A percentile compares a stretch with the other conserved stretches of the same genome.
Evolutionary conservation across 2,113 vertebrate species (phyloP).

Genomic region (Apus apus): DNA sequence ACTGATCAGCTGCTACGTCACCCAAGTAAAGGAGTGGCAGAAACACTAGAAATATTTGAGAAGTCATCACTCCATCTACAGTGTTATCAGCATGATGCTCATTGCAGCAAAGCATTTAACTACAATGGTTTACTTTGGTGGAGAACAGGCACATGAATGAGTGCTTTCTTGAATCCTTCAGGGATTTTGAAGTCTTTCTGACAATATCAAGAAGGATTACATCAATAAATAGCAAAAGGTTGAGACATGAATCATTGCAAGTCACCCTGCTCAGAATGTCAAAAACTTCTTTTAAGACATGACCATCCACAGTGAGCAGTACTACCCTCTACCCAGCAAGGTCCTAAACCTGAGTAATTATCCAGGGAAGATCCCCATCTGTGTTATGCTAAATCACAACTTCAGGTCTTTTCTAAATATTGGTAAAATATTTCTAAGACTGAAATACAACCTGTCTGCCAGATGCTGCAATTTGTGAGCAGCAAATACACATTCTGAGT

Average conservation of each 20-base stretch:
- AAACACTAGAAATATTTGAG: neutral
- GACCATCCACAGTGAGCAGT: neutral
- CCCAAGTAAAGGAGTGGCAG: neutral
- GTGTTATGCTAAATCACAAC: neutral
- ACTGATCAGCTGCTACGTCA: neutral
- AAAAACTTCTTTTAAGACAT: neutral
- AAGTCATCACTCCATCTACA: neutral
- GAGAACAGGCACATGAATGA: fast-evolving
- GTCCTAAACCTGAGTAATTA: neutral
- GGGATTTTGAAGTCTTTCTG: neutral
- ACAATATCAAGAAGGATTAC: neutral
- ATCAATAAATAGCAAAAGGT: neutral
- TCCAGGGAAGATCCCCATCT: neutral
- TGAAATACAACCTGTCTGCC: constrained; percentile 40
- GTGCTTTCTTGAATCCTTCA: neutral
- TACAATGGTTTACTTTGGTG: neutral
- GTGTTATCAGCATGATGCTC: neutral
- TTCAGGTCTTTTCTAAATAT: neutral
- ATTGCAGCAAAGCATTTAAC: neutral
- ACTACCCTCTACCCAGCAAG: neutral
- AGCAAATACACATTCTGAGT: neutral
- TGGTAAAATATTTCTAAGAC: neutral
- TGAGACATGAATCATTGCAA: neutral
- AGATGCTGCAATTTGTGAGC: constrained; percentile 3
- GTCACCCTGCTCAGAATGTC: neutral